Base-by-base conservation (phyloP, 2,797 vertebrate genomes). In the Pteronotus mesoamericanus region DNA sequence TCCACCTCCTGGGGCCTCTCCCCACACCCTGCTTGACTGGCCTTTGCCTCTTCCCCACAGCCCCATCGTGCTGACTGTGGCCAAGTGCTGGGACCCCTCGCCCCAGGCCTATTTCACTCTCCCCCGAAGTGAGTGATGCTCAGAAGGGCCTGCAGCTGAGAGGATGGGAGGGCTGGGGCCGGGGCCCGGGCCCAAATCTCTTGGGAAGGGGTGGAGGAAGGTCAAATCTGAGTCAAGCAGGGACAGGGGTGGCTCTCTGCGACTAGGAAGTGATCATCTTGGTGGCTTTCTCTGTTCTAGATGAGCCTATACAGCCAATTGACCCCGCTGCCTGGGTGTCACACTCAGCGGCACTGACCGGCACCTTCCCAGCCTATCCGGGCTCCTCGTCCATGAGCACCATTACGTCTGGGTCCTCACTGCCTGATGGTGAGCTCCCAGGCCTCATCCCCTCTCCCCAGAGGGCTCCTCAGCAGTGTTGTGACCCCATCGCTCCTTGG, bases 91-190 rank as follows among this genome's bases (percentile, higher is more conserved):
- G 99, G 99, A 99, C 91, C 99, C 99, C 0, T 99, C 99, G 59
- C 99, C 99, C 32, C 99, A 99, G 97, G 99, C 99, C 55, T 99
- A 99, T 97, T 99, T 99, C 97, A 99, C 99, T 6, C 98, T 99
- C 68, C 99, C 99, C 29, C 98, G 99, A 97, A 99, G 99, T 99
- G 96, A 99, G 99, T 98, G 74, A 21, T 29, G 22, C 24, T 48
- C 19, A 22, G 59, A 44, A 39, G n/a, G 29, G 42, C 48, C 82
- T 69, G 34, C 32, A 21, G 88, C 64, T 42, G 66, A n/a, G 46
- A 77, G 55, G 66, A 32, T 1, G 51, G 68, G 59, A 39, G 75
- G 11, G 32, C 10, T 66, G 78, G 91, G 59, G 19, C 46, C 24
- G 48, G 78, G 34, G 14, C 19, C 84, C 22, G 16, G n/a, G n/a